Evolutionary conservation across 2,888 invertebrate species (phyloP), one percentile per base, ranked within the genome.

Genomic region (Caenorhabditis becei): DNA sequence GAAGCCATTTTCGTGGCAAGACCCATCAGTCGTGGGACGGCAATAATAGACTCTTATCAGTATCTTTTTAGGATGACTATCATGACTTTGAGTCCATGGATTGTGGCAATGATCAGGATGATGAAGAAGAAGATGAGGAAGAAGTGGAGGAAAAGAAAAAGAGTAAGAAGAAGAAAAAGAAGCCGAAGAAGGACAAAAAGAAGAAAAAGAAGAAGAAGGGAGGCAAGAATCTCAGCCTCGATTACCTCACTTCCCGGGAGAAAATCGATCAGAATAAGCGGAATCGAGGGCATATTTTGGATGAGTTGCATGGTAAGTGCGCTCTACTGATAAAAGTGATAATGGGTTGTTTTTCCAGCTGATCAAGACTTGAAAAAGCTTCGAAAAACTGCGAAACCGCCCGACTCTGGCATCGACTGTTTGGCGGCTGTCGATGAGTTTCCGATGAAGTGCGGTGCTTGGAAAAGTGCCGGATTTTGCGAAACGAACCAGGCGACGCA

Each of bases 401-500:
- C 26, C 1, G 44, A 66, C 0, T 18, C 61, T 8, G 79, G 77
- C 7, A 28, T 80, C n/a, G 72, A 83, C 47, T 83, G 83, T 41
- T 18, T 41, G 4, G 65, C 58, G 0, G 77, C 80, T 3, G 62
- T 54, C 14, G 83, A 83, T 49, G 83, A 83, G 44, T 83, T 83
- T 35, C 83, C 83, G 0, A n/a, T 79, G 32, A 80, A 77, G 47
- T 85, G 80, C 41, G 80, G 75, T 11, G 77, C 83, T 18, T 85
- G 85, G 85, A 75, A 80, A 20, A 51, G 62, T 1, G 83, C 83
- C 23, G 85, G 85, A 61, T 83, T 83, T 63, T 85, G 85, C 59
- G 81, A 83, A 7, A 80, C 75, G 7, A 83, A 83, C 56, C 82
- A 85, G 56, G 85, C 85, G 7, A 85, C 85, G 0, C 77, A 82